These are phyloP conservation scores for Blastomussa wellsi DNA, from an alignment of 92 coral and sea anemone genomes.

Conservation along the genomic window DNA sequence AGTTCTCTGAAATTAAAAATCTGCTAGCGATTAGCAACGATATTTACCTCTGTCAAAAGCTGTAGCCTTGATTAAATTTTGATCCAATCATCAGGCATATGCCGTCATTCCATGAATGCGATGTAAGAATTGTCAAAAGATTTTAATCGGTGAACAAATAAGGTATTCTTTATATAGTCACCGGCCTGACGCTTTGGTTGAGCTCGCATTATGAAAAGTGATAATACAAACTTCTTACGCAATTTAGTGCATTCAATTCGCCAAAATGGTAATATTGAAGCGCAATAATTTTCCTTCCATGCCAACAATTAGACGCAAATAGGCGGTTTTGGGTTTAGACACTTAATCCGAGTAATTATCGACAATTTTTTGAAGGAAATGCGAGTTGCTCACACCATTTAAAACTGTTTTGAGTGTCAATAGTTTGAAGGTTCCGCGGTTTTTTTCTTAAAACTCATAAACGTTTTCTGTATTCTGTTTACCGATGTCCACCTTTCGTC, in stretches of 20 bases:
- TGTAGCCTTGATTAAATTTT: conserved; percentile 24
- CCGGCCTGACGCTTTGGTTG: neutral
- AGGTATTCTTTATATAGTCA: conserved; percentile 2
- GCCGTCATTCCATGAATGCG: neutral
- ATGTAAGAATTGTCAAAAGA: neutral
- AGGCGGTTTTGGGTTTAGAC: neutral
- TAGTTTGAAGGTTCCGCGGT: conserved; percentile 24
- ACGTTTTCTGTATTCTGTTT: conserved; percentile 25
- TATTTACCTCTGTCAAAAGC: neutral
- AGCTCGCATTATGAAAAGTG: neutral
- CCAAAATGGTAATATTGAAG: conserved; percentile 11
- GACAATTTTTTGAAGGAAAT: neutral
- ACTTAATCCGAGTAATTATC: neutral
- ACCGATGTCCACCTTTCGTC: conserved; percentile 35
- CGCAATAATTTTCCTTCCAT: neutral
- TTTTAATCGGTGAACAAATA: conserved; percentile 20
- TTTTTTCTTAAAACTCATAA: conserved; percentile 20
- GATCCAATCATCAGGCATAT: neutral
- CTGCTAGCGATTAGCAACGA: neutral
- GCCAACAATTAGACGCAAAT: neutral
- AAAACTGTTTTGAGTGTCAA: conserved; percentile 29
- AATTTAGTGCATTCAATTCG: neutral
- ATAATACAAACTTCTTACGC: neutral
- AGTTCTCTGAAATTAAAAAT: neutral
- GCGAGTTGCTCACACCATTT: neutral